A percentile compares a stretch with the other conserved stretches of the same genome.
These are phyloP conservation scores for Dicentrarchus labrax DNA, from an alignment of 2,113 vertebrate genomes.

Conservation along the genomic window DNA sequence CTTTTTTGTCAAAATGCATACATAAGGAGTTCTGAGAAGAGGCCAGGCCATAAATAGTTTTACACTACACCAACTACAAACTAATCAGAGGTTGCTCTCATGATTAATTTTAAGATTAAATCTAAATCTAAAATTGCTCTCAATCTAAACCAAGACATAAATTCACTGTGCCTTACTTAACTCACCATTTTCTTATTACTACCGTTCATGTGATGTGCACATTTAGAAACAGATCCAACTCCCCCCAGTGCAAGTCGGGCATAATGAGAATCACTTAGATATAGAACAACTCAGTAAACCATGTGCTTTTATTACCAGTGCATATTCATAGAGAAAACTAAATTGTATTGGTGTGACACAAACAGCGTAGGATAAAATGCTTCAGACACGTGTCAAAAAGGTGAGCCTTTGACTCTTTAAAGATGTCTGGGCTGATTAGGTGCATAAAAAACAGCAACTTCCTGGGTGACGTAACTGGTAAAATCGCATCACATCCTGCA, in stretches of 20 bases:
- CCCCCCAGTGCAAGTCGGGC: neutral
- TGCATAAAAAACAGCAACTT: conserved; percentile 41
- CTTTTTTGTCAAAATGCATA: neutral
- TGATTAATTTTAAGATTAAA: neutral
- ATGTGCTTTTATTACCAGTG: conserved; percentile 90
- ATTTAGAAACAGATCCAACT: neutral
- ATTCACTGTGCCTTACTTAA: neutral
- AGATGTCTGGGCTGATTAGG: conserved; percentile 40
- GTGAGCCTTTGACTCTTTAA: conserved; percentile 33
- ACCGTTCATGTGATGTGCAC: neutral
- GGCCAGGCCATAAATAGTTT: neutral
- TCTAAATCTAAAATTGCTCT: neutral
- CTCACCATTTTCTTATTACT: neutral
- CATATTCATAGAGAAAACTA: conserved; percentile 82
- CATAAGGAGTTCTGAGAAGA: neutral
- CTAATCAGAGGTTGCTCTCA: neutral
- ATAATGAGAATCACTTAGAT: neutral
- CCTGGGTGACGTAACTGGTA: conserved; percentile 11
- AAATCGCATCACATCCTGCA: neutral
- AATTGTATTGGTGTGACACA: conserved; percentile 59
- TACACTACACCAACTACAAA: neutral
- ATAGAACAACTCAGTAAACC: conserved; percentile 72
- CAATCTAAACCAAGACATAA: neutral
- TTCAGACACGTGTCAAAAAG: conserved; percentile 56
- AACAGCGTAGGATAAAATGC: conserved; percentile 48